Evolutionary conservation across 2,888 invertebrate genomes (phyloP).

Genomic region (Dryococelus australis): DNA sequence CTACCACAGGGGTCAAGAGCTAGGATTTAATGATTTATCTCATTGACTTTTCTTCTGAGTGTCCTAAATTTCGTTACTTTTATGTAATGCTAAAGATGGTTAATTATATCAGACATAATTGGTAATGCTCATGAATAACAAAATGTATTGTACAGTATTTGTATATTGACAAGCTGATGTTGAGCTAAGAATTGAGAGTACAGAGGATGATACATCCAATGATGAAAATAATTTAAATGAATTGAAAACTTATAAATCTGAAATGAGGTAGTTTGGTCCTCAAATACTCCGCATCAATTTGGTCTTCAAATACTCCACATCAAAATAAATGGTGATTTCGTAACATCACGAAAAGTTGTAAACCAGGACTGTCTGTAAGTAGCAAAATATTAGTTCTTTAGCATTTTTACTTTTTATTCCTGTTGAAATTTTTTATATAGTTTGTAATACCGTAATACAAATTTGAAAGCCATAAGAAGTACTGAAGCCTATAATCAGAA

Average conservation of each 20-base stretch:
- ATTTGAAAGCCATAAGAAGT: background rate
- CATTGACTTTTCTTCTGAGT: too few species aligned
- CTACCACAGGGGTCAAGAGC: too few species aligned
- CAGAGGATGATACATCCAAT: background rate
- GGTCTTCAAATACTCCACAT: background rate
- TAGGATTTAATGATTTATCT: too few species aligned
- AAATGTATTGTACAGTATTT: too few species aligned
- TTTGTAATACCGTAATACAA: background rate
- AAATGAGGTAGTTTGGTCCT: background rate
- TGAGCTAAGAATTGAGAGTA: background rate
- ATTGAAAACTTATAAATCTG: background rate
- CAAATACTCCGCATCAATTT: background rate
- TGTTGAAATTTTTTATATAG: background rate
- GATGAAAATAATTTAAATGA: background rate
- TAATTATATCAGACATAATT: too few species aligned
- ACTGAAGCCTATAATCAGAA: background rate
- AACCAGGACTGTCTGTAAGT: background rate
- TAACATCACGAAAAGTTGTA: background rate
- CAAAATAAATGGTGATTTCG: background rate
- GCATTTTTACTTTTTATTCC: background rate
- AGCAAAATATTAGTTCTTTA: background rate
- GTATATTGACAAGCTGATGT: too few species aligned
- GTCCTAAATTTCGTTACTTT: too few species aligned
- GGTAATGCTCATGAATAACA: too few species aligned
- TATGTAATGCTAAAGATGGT: too few species aligned